phyloP scores from a whole-genome alignment of 2,797 vertebrate genomes.

The Eulemur albifrons region DNA sequence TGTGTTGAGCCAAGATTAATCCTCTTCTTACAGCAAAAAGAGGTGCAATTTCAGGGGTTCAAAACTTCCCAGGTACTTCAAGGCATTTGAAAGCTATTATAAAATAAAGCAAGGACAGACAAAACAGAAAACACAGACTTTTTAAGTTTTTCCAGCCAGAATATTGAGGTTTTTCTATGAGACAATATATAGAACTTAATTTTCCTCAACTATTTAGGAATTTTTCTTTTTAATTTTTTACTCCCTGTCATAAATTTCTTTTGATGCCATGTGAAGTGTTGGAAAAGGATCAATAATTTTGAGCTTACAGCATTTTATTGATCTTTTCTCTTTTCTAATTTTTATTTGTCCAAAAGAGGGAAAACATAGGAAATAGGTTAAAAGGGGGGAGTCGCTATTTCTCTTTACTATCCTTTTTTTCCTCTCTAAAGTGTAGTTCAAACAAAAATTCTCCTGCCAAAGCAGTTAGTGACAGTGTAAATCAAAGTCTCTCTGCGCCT shows the following conservation, averaged over 20 bases:
- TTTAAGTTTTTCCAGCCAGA: background rate
- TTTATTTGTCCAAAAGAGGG: slow-evolving; percentile 74
- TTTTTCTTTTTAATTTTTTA: slow-evolving; percentile 40
- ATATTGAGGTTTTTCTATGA: background rate
- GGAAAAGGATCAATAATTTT: slow-evolving; percentile 74
- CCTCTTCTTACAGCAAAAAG: background rate
- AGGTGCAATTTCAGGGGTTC: background rate
- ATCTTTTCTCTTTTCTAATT: slow-evolving; percentile 72
- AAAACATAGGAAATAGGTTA: slow-evolving; percentile 71
- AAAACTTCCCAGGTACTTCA: background rate
- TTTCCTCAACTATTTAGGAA: slow-evolving; percentile 60
- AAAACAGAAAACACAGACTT: background rate
- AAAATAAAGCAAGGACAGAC: background rate
- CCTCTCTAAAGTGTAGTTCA: slow-evolving; percentile 61
- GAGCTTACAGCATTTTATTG: slow-evolving; percentile 78
- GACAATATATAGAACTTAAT: slow-evolving; percentile 49
- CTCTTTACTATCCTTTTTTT: slow-evolving; percentile 60
- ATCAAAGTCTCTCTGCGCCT: slow-evolving; percentile 49
- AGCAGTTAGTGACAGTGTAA: background rate
- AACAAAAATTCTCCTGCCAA: slow-evolving; percentile 54
- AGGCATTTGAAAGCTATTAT: background rate
- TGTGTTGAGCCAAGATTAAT: background rate
- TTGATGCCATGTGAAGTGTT: slow-evolving; percentile 71
- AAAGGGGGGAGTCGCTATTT: slow-evolving; percentile 38
- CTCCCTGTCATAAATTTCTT: slow-evolving; percentile 71